These are phyloP conservation scores for Camptogramma bilineatum DNA, from an alignment of 2,888 invertebrate species.

Conservation along the genomic window DNA sequence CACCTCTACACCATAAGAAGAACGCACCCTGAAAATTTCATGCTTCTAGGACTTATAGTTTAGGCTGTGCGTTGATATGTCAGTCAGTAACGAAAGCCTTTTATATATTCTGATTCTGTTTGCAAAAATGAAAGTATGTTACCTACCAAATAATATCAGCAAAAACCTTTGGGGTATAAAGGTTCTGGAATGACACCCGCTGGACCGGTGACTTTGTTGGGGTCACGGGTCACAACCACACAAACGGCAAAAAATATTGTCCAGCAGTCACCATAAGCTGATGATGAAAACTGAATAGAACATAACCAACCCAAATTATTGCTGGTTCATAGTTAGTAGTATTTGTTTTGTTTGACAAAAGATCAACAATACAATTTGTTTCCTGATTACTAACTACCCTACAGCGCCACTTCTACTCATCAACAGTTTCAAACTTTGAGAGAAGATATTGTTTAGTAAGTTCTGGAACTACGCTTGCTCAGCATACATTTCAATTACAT, in stretches of 20 bases:
- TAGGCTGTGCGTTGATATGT: no score
- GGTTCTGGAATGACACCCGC: neutral
- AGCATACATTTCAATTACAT: constrained; percentile 19
- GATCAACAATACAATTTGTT: constrained; percentile 17
- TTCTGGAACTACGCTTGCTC: constrained; percentile 14
- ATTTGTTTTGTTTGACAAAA: constrained; percentile 3
- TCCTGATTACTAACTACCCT: constrained; percentile 17
- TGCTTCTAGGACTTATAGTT: no score
- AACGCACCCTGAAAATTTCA: no score
- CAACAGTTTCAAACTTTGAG: constrained; percentile 18
- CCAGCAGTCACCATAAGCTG: neutral
- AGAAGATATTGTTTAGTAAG: constrained; percentile 22
- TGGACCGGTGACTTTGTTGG: neutral
- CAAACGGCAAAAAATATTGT: neutral
- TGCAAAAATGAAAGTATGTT: no score
- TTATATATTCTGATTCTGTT: no score
- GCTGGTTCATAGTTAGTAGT: neutral
- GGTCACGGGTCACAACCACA: neutral
- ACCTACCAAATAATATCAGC: no score
- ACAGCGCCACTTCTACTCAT: constrained; percentile 15
- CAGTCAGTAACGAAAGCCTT: no score
- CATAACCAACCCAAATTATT: neutral
- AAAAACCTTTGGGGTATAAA: neutral
- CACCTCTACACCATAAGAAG: no score
- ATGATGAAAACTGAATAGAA: neutral